A percentile compares a stretch with the other conserved stretches of the same genome.
Evolutionary conservation across 1,140 invertebrate genomes (phyloP).

Genomic region (Zaprionus africanus): DNA sequence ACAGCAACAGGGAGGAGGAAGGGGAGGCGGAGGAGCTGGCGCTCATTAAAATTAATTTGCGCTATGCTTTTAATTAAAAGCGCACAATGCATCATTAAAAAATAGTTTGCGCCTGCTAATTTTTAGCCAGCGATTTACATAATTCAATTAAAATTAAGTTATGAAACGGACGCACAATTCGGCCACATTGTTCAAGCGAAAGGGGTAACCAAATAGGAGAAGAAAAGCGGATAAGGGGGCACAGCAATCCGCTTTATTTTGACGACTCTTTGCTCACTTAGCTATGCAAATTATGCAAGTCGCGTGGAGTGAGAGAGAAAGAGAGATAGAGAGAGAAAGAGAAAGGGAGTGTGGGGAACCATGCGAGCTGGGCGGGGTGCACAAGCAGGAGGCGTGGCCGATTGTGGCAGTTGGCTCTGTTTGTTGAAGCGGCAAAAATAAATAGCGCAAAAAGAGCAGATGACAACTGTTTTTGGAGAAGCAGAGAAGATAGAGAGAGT

Average conservation of each 20-base stretch:
- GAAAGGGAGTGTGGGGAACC: neutral
- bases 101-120: slow-evolving; percentile 81
- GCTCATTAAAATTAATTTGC: slow-evolving; percentile 78
- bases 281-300: slow-evolving; percentile 54
- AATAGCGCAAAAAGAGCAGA: slow-evolving; percentile 70
- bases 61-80: slow-evolving; percentile 76
- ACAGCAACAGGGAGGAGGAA: neutral
- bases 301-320: neutral
- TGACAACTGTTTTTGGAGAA: slow-evolving; percentile 40
- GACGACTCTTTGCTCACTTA: slow-evolving; percentile 51
- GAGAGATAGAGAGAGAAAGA: neutral
- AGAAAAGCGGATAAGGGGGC: neutral
- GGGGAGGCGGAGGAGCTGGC: slow-evolving; percentile 2
- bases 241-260: slow-evolving; percentile 53
- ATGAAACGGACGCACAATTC: slow-evolving; percentile 73
- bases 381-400: neutral
- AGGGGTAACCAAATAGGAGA: neutral
- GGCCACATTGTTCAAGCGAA: slow-evolving; percentile 27
- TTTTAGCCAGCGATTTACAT: slow-evolving; percentile 79
- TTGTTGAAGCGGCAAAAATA: slow-evolving; percentile 79
- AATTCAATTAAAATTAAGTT: slow-evolving; percentile 83
- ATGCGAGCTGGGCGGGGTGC: neutral
- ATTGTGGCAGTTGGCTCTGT: slow-evolving; percentile 55
- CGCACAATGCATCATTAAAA: slow-evolving; percentile 75
- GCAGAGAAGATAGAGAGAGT: slow-evolving; percentile 6